A percentile compares a stretch with the other conserved stretches of the same genome.
Conservation (phyloP, 2,113 vertebrate genomes). For the Cathartes aura region DNA sequence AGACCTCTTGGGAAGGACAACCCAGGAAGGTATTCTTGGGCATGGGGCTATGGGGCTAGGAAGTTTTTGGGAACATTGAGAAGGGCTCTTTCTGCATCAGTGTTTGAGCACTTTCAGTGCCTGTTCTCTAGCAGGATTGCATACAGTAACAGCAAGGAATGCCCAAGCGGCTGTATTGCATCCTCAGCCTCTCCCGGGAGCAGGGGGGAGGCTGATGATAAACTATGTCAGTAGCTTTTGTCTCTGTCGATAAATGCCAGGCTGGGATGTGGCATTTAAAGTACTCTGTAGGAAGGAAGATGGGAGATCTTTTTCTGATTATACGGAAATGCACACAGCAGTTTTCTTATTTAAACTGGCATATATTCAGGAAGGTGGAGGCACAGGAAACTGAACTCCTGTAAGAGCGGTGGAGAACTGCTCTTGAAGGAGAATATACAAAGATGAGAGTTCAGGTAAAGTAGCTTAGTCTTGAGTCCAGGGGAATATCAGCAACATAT, state of each 20-base stretch:
- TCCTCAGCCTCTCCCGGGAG: background rate
- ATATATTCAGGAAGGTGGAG: background rate
- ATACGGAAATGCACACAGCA: background rate
- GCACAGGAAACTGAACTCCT: background rate
- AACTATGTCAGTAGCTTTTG: background rate
- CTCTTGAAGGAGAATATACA: background rate
- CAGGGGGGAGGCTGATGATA: background rate
- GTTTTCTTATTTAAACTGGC: background rate
- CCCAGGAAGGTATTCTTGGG: background rate
- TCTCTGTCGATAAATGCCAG: background rate
- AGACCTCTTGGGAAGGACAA: background rate
- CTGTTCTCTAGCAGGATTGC: background rate
- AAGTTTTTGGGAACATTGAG: background rate
- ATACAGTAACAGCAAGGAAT: background rate
- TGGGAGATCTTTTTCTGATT: background rate
- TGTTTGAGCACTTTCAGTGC: background rate
- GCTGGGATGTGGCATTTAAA: background rate
- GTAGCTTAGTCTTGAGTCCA: background rate
- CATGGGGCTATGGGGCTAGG: background rate
- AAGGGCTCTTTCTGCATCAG: background rate
- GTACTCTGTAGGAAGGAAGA: background rate
- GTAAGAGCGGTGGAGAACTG: background rate
- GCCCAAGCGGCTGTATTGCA: background rate
- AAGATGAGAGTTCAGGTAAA: background rate
- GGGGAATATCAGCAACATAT: background rate